A percentile compares a stretch with the other conserved stretches of the same genome.
phyloP scores from a whole-genome alignment of 2,888 invertebrate genomes.

The Epistrophe eligans region DNA sequence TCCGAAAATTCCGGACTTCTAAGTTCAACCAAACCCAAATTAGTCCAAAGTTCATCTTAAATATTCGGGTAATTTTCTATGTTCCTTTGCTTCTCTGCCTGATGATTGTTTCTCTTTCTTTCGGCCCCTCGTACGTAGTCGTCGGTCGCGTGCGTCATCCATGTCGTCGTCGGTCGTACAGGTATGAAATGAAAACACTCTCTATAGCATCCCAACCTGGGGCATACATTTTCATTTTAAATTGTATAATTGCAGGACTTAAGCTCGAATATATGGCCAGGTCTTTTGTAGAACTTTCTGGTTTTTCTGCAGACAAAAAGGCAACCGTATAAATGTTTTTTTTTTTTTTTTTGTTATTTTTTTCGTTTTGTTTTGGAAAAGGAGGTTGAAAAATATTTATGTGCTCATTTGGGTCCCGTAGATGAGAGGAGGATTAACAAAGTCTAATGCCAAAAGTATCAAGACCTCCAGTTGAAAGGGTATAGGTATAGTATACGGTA shows the following conservation, averaged over 20 bases:
- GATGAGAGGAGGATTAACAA: slow-evolving; percentile 56
- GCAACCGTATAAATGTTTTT: slow-evolving; percentile 1
- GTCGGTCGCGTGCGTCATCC: too few relatives aligned
- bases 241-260: slow-evolving; percentile 56
- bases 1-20: slow-evolving; percentile 65
- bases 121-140: too few relatives aligned
- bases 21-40: slow-evolving; percentile 63
- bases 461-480: slow-evolving; percentile 64
- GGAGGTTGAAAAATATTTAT: slow-evolving; percentile 64
- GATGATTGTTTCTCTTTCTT: slow-evolving; percentile 17
- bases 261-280: slow-evolving; percentile 17
- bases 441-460: slow-evolving; percentile 58
- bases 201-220: slow-evolving; percentile 7
- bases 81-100: slow-evolving; percentile 17
- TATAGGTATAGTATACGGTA: background rate
- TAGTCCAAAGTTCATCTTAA: slow-evolving; percentile 69
- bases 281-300: slow-evolving; percentile 4
- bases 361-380: background rate
- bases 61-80: slow-evolving; percentile 64
- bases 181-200: slow-evolving; percentile 40
- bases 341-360: slow-evolving; percentile 19
- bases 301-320: slow-evolving; percentile 17
- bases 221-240: slow-evolving; percentile 37
- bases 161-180: background rate
- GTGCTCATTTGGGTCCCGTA: slow-evolving; percentile 61